These are phyloP conservation scores for Clunio marinus DNA, from an alignment of 2,888 invertebrate genomes.

Conservation along the genomic window DNA sequence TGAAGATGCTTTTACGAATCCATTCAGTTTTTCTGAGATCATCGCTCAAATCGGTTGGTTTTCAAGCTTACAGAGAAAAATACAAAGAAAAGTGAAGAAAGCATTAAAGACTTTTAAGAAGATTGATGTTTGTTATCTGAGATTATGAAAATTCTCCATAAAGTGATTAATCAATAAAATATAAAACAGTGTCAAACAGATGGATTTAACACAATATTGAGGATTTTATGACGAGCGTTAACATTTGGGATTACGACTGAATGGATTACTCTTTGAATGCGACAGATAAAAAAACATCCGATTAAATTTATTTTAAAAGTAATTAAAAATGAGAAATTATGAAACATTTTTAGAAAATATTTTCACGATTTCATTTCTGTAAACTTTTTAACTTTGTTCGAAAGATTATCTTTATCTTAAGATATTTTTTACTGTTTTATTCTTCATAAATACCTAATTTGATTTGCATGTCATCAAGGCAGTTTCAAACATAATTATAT, in stretches of 20 bases:
- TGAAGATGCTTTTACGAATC: background rate
- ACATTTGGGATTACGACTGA: background rate
- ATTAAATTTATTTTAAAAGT: too few species aligned
- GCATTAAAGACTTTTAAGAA: slow-evolving; percentile 33
- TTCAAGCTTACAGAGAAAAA: background rate
- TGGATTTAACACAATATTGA: background rate
- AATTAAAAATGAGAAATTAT: too few species aligned
- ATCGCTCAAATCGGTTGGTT: slow-evolving; percentile 16
- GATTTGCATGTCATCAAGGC: too few species aligned
- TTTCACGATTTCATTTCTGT: too few species aligned
- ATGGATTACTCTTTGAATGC: background rate
- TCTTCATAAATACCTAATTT: too few species aligned
- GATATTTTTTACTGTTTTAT: too few species aligned
- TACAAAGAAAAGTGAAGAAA: background rate
- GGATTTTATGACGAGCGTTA: background rate
- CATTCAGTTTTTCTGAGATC: slow-evolving; percentile 31
- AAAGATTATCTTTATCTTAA: too few species aligned
- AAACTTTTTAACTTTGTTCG: too few species aligned
- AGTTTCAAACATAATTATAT: too few species aligned
- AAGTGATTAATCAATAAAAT: slow-evolving; percentile 37
- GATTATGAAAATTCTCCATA: slow-evolving; percentile 19
- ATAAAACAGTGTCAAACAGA: background rate
- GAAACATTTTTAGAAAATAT: too few species aligned
- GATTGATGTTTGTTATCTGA: slow-evolving; percentile 34
- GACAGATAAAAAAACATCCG: too few species aligned